Base-by-base conservation (phyloP, 2,113 vertebrate species). In the Lamprotornis superbus region DNA sequence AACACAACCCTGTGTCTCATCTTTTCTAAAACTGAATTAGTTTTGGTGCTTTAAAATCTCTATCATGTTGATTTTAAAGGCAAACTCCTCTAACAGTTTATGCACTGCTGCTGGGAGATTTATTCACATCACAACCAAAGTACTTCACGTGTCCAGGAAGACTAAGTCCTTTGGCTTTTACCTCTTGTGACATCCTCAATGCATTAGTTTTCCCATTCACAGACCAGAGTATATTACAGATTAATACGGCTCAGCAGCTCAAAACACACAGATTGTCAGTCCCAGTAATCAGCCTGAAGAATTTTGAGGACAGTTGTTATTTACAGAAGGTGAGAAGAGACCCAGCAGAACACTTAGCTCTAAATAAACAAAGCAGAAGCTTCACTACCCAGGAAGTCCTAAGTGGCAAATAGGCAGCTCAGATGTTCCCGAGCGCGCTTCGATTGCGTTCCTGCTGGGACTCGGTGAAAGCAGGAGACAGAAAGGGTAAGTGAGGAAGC, bases 251-350 rank as follows among this genome's bases (percentile, higher is more conserved):
- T 95, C 94, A 90, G 83, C 90, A 93, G 56, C 87, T 95, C 78
- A 46, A 96, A 96, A 87, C 70, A 84, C 90, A 94, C 70, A 95
- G 89, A 82, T 74, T 76, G 83, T 76, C 86, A 95, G 86, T 47
- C 74, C 91, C 70, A 21, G 87, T 87, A 96, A 95, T 91, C 95
- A 95, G 87, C 71, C 90, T 60, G 59, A 91, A 88, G 92, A 96
- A 90, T 89, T 81, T 75, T 44, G 44, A 95, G 93, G 93, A 77
- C 93, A 91, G 92, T 93, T 92, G 85, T 96, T 97, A 95, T 93
- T 95, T 94, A 96, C 83, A 68, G 93, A 92, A 86, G 86, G 77
- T 33, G 87, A 86, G 84, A 86, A 94, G 89, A 87, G 68, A 89
- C 61, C 68, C 78, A 90, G 83, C 81, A 95, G 91, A 95, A 84